Evolutionary conservation across 2,113 vertebrate genomes (phyloP), one percentile per base, ranked within the genome.

Genomic region (Pristiophorus japonicus): DNA sequence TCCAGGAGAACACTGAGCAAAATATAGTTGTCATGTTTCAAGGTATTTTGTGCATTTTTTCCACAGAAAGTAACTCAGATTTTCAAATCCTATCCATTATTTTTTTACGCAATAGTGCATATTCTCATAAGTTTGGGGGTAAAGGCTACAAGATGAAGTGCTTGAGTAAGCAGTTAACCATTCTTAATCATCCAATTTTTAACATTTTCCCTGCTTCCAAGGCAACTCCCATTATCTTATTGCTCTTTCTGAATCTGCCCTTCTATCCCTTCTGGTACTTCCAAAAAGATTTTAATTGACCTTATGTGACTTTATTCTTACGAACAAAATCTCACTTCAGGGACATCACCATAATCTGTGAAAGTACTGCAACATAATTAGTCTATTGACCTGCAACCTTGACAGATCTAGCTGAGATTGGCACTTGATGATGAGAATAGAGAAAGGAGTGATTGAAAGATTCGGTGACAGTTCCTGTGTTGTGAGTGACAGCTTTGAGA

Each of bases 401-500:
- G 55, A 91, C 14, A 62, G 55, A 59, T 90, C 30, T 4, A 59
- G 87, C 27, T 62, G 12, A 59, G 12, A n/a, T 27, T 91, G 87
- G 55, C 55, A 90, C 20, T 8, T 51, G 20, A 51, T 51, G 84
- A 85, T 85, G 84, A 90, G 87, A 62, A 12, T 27, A 8, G 92
- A 67, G 62, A 27, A 47, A 47, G 20, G 65, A 94, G 18, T 94
- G 92, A 94, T 67, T 70, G 92, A 94, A 67, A 65, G 65, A 42
- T 94, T 67, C 38, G 16, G 5, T 63, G 91, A 93, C 63, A 66
- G 91, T 93, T 38, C 62, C 63, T 7, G 16, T 94, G 92, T 27
- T 94, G 92, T 67, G 92, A 94, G 92, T 67, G 92, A 47, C 65
- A 94, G n/a, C 34, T 47, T 67, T 2, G 11, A 30, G 92, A 94